Percentiles rank a stretch among this genome's conserved stretches.
phyloP scores from a whole-genome alignment of 2,888 invertebrate genomes.

The Artemia sinica region DNA sequence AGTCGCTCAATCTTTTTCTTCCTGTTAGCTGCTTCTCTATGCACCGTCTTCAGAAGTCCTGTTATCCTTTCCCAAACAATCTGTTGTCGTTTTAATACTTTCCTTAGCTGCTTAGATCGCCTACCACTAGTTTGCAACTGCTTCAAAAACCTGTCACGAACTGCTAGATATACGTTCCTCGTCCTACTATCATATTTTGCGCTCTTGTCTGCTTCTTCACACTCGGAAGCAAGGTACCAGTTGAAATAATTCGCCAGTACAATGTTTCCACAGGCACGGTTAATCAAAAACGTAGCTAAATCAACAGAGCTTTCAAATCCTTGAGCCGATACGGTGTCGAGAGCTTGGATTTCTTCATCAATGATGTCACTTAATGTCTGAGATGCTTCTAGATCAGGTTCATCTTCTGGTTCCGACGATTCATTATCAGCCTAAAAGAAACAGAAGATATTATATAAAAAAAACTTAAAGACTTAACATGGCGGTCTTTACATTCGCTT shows the following conservation, averaged over 20 bases:
- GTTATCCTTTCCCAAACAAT: conserved; percentile 80
- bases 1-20: conserved; percentile 73
- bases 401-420: conserved; percentile 6
- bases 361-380: not conserved
- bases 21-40: conserved; percentile 74
- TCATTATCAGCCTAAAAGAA: conserved; percentile 1
- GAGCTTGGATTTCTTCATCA: conserved; percentile 22
- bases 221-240: conserved; percentile 89
- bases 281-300: conserved; percentile 75
- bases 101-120: not conserved
- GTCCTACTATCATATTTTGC: conserved; percentile 52
- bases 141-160: conserved; percentile 68
- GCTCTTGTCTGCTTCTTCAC: conserved; percentile 62
- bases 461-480: no score
- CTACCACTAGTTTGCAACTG: conserved; percentile 30
- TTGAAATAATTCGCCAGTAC: conserved; percentile 88
- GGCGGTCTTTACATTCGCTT: no score
- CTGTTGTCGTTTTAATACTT: conserved; percentile 59
- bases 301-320: conserved; percentile 34
- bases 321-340: conserved; percentile 19
- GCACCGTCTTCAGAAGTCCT: conserved; percentile 64
- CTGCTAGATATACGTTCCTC: conserved; percentile 69
- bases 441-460: not conserved
- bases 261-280: conserved; percentile 69
- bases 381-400: conserved; percentile 3